These are phyloP conservation scores for Phycodurus eques DNA, from an alignment of 2,113 vertebrate genomes.

Conservation along the genomic window DNA sequence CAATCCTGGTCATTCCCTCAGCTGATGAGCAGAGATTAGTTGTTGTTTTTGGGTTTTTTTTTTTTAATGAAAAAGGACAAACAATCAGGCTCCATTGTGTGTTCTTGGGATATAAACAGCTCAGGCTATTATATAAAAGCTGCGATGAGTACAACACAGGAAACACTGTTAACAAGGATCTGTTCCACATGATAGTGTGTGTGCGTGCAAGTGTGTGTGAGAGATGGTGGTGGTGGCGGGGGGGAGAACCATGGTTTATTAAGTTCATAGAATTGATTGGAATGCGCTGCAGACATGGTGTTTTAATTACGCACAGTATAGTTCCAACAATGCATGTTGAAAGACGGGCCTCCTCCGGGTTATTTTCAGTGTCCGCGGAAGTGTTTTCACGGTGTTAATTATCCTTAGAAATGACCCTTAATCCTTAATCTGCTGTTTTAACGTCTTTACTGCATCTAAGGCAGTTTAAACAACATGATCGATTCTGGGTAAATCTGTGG, in stretches of 20 bases:
- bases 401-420: background rate
- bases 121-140: slow-evolving; percentile 57
- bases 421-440: background rate
- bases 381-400: background rate
- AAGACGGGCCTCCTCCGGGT: background rate
- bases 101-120: slow-evolving; percentile 56
- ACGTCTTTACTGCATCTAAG: background rate
- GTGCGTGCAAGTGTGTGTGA: slow-evolving; percentile 15
- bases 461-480: background rate
- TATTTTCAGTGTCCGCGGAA: background rate
- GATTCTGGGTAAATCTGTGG: background rate
- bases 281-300: slow-evolving; percentile 1
- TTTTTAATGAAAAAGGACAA: slow-evolving; percentile 21
- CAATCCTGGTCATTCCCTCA: slow-evolving; percentile 58
- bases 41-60: background rate
- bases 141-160: slow-evolving; percentile 65
- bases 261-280: slow-evolving; percentile 5
- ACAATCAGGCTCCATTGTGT: slow-evolving; percentile 64
- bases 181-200: slow-evolving; percentile 60
- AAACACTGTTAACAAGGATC: slow-evolving; percentile 63
- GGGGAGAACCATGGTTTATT: slow-evolving; percentile 2
- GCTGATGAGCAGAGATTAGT: slow-evolving; percentile 60
- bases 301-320: background rate
- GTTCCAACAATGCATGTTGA: background rate
- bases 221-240: slow-evolving; percentile 1